phyloP scores from a whole-genome alignment of 2,113 vertebrate species.

The Etheostoma spectabile region DNA sequence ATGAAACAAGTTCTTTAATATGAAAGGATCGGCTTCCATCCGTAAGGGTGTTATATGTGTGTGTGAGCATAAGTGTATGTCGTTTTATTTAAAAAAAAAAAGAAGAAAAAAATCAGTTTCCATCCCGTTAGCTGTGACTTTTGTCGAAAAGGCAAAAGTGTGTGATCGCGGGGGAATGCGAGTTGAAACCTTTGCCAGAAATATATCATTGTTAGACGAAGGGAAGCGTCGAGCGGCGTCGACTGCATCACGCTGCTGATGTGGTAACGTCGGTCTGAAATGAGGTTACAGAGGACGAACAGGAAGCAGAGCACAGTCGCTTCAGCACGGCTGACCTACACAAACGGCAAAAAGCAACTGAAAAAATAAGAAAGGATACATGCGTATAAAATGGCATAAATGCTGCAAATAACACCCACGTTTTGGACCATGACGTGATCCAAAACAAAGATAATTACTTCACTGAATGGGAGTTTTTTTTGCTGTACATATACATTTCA shows the following conservation, averaged over 20 bases:
- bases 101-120: too few relatives aligned
- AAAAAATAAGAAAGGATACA: not conserved
- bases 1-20: not conserved
- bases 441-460: not conserved
- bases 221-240: not conserved
- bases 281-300: conserved; percentile 19
- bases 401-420: not conserved
- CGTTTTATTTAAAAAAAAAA: too few relatives aligned
- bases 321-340: not conserved
- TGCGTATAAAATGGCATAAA: not conserved
- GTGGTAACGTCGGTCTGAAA: conserved; percentile 17
- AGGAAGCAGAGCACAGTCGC: conserved; percentile 4
- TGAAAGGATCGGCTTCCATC: not conserved
- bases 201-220: not conserved
- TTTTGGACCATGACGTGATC: not conserved
- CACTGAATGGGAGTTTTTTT: not conserved
- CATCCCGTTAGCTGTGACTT: too few relatives aligned
- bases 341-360: not conserved
- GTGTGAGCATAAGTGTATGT: not conserved
- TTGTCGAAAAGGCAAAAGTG: too few relatives aligned
- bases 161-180: not conserved
- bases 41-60: not conserved
- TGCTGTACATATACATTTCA: not conserved
- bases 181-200: not conserved
- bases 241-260: not conserved